Conservation (phyloP, 2,113 vertebrate genomes). For the Crotalus helleri region DNA sequence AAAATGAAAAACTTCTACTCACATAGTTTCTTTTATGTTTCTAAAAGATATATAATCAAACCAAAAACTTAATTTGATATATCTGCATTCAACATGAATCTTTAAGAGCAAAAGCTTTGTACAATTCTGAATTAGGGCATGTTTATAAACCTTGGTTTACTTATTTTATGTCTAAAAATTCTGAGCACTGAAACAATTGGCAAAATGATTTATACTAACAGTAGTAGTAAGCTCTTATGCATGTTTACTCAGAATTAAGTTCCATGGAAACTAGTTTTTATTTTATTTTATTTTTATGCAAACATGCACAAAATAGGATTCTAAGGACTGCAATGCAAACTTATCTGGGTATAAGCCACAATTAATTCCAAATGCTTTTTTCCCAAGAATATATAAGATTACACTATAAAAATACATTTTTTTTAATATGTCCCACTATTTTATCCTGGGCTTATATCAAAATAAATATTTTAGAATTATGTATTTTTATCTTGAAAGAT, state of each 20-base stretch:
- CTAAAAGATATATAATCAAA: not conserved
- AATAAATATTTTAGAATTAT: not conserved
- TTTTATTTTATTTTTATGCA: not conserved
- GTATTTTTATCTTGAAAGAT: not conserved
- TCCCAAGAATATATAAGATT: not conserved
- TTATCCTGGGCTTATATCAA: not conserved
- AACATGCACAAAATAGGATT: not conserved
- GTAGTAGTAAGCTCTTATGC: not conserved
- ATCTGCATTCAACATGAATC: not conserved
- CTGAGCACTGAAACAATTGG: not conserved
- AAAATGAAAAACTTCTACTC: no score
- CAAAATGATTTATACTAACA: not conserved
- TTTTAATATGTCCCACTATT: not conserved
- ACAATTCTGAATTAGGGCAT: not conserved
- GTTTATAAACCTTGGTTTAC: not conserved
- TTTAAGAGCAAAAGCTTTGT: not conserved
- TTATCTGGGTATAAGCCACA: not conserved
- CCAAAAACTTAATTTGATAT: conserved; percentile 7
- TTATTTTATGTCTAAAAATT: not conserved
- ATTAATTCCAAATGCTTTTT: not conserved
- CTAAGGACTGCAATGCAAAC: not conserved
- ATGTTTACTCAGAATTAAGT: not conserved
- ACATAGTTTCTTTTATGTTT: conserved; percentile 14
- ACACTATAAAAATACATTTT: not conserved
- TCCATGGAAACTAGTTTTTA: not conserved